Evolutionary conservation across 2,797 vertebrate species (phyloP).

Genomic region (Enteromius anoplus): DNA sequence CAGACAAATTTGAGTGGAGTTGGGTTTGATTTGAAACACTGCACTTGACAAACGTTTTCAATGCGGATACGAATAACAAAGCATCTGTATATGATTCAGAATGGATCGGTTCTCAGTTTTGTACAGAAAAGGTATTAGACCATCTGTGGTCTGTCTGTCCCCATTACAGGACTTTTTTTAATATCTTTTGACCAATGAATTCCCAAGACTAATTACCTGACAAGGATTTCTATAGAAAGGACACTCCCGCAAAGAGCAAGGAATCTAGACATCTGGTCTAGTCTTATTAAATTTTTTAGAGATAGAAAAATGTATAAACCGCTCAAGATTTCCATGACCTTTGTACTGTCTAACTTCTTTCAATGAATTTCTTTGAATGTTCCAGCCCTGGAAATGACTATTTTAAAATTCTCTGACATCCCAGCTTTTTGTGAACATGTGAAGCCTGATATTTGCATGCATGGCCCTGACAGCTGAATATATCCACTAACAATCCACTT

Average conservation of each 20-base stretch:
- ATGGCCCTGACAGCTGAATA: not conserved
- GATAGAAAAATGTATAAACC: not conserved
- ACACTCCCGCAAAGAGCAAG: not conserved
- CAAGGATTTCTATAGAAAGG: not conserved
- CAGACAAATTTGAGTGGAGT: not conserved
- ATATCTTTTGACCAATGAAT: not conserved
- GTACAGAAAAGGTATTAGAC: not conserved
- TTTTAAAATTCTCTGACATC: not conserved
- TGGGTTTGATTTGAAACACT: constrained; percentile 6
- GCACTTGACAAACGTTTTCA: not conserved
- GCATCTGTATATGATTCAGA: not conserved
- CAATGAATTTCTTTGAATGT: not conserved
- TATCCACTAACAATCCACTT: not conserved
- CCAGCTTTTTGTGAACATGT: not conserved
- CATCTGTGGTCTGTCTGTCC: not conserved
- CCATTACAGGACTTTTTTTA: not conserved
- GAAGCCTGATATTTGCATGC: not conserved
- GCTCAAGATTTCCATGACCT: not conserved
- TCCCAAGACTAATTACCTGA: not conserved
- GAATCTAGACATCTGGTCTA: not conserved
- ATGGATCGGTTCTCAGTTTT: not conserved
- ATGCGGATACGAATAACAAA: not conserved
- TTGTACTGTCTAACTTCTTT: not conserved
- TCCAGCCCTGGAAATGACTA: not conserved
- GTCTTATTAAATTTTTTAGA: not conserved